Evolutionary conservation across 2,113 vertebrate species (phyloP).

Genomic region (Scopus umbretta): DNA sequence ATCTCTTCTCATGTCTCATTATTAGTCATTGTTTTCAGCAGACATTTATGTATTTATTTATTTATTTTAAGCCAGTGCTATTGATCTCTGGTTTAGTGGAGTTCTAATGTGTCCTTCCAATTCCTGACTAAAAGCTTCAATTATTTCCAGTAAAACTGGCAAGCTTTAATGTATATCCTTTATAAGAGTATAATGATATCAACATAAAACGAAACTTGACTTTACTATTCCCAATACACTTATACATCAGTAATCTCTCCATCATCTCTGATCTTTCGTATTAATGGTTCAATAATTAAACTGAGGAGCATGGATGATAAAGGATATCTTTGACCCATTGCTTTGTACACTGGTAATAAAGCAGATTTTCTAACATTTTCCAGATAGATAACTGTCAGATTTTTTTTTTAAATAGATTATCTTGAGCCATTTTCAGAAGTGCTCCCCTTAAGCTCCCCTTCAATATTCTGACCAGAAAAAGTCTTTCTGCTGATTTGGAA

Average conservation of each 20-base stretch:
- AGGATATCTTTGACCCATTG: background rate
- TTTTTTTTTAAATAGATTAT: background rate
- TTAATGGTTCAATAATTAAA: conserved; percentile 37
- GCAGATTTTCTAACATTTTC: background rate
- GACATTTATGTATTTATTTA: background rate
- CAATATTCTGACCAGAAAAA: background rate
- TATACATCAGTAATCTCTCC: background rate
- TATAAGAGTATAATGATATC: background rate
- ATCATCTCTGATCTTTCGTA: background rate
- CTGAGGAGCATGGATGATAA: background rate
- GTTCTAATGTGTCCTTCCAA: background rate
- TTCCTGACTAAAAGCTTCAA: conserved; percentile 13
- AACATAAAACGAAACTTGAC: conserved; percentile 27
- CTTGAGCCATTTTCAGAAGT: background rate
- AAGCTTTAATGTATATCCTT: conserved; percentile 5
- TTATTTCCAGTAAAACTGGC: background rate
- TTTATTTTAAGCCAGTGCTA: background rate
- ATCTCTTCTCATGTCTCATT: background rate
- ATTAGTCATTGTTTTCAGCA: background rate
- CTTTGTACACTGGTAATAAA: background rate
- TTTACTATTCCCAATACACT: conserved; percentile 14
- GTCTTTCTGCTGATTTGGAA: background rate
- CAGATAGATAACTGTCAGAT: background rate
- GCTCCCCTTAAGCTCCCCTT: background rate
- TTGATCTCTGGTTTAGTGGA: background rate